Evolutionary conservation across 2,888 invertebrate species (phyloP).

Genomic region (Coenonympha arcania): DNA sequence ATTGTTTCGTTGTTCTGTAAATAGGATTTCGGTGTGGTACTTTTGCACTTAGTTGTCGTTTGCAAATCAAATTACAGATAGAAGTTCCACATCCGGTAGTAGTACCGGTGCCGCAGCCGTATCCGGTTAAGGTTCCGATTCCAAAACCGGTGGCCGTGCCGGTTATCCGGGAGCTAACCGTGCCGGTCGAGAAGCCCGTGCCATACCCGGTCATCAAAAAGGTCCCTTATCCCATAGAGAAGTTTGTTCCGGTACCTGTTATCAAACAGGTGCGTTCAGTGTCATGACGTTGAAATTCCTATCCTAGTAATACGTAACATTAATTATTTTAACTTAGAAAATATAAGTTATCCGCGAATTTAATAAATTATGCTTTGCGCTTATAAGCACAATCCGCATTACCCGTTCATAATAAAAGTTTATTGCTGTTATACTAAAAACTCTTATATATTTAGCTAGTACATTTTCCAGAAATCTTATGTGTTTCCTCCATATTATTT

Average conservation of each 20-base stretch:
- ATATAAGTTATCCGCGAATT: too few species aligned
- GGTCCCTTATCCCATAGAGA: conserved; percentile 82
- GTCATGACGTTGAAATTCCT: neutral
- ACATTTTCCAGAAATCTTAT: too few species aligned
- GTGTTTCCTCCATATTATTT: too few species aligned
- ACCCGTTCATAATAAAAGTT: too few species aligned
- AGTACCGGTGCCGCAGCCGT: conserved; percentile 82
- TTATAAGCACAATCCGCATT: too few species aligned
- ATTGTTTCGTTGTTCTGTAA: neutral
- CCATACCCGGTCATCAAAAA: conserved; percentile 81
- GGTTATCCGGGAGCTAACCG: conserved; percentile 74
- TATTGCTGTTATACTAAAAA: too few species aligned
- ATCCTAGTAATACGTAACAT: neutral
- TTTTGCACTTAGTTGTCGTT: conserved; percentile 19
- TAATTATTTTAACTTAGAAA: neutral
- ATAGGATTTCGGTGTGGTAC: conserved; percentile 3
- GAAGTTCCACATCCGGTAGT: conserved; percentile 83
- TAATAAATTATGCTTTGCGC: too few species aligned
- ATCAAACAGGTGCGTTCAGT: conserved; percentile 76
- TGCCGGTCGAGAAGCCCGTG: conserved; percentile 75
- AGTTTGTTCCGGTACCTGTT: conserved; percentile 81
- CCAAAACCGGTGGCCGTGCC: conserved; percentile 81
- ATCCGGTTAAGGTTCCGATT: conserved; percentile 82
- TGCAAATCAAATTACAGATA: conserved; percentile 66
- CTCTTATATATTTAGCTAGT: too few species aligned